phyloP scores from a whole-genome alignment of 2,797 vertebrate species.

The Arrhamphus sclerolepis region DNA sequence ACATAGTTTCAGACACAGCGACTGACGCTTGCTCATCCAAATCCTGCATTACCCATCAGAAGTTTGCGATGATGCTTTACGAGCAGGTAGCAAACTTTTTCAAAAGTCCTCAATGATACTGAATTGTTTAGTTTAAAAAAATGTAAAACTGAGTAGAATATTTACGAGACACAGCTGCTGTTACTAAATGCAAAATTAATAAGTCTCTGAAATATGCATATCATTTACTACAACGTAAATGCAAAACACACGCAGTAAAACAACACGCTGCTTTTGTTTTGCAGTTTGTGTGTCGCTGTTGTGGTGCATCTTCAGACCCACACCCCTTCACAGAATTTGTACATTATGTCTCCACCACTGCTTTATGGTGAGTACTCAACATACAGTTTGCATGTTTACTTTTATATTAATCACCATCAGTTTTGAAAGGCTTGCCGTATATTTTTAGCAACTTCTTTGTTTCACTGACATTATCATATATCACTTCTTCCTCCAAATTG shows the following conservation, averaged over 20 bases:
- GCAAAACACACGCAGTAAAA: neutral
- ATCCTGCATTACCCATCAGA: slow-evolving; percentile 96
- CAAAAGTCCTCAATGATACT: too few relatives aligned
- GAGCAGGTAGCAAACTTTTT: slow-evolving; percentile 86
- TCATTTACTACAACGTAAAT: neutral
- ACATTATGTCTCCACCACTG: slow-evolving; percentile 96
- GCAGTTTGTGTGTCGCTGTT: slow-evolving; percentile 94
- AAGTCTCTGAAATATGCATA: neutral
- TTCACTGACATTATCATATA: too few relatives aligned
- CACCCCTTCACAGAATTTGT: slow-evolving; percentile 96
- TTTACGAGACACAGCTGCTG: neutral
- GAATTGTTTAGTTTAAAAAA: neutral
- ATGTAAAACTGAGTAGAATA: neutral
- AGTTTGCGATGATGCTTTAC: slow-evolving; percentile 98
- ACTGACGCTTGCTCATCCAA: slow-evolving; percentile 93
- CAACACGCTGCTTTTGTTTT: slow-evolving; percentile 23
- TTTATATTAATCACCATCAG: too few relatives aligned
- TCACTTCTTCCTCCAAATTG: too few relatives aligned
- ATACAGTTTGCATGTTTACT: too few relatives aligned
- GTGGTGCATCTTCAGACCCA: slow-evolving; percentile 95
- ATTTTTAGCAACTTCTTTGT: too few relatives aligned
- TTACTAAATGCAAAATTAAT: neutral
- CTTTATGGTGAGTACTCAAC: slow-evolving; percentile 89
- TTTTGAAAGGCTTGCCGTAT: too few relatives aligned
- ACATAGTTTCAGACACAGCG: slow-evolving; percentile 89